Conservation (phyloP, 2,888 invertebrate genomes). For the Drosophila algonquin region DNA sequence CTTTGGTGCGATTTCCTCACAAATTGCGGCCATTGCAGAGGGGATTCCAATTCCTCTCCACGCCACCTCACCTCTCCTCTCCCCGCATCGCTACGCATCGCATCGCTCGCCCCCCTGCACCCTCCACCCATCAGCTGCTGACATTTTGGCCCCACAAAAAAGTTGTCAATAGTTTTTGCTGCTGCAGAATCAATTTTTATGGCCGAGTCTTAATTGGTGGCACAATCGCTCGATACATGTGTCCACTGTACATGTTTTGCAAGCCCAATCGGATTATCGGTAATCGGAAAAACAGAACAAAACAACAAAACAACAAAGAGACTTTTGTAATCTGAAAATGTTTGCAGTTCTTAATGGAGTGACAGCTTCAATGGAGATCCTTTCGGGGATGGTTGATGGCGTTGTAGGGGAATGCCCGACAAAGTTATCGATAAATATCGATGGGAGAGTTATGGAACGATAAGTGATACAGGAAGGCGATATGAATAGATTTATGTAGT, state of each 20-base stretch:
- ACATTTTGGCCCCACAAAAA: constrained; percentile 26
- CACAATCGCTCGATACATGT: not conserved
- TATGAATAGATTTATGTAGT: too few species aligned
- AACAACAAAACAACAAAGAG: too few species aligned
- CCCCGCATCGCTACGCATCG: not conserved
- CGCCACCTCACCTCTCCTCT: not conserved
- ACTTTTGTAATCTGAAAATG: not conserved
- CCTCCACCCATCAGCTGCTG: not conserved
- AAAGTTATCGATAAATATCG: too few species aligned
- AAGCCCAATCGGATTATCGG: not conserved
- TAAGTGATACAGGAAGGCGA: too few species aligned
- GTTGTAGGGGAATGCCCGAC: too few species aligned
- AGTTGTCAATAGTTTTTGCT: constrained; percentile 31
- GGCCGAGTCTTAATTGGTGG: constrained; percentile 20
- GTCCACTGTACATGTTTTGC: not conserved
- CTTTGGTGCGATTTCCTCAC: constrained; percentile 24
- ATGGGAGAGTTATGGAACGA: too few species aligned
- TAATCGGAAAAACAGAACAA: not conserved
- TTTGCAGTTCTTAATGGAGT: not conserved
- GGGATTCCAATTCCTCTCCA: constrained; percentile 2
- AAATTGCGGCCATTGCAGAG: constrained; percentile 48
- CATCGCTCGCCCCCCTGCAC: not conserved
- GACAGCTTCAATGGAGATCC: not conserved
- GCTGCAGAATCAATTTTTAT: constrained; percentile 22
- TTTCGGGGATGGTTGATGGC: not conserved